Base-by-base conservation (phyloP, 2,113 vertebrate species). In the Eubucco bourcierii region DNA sequence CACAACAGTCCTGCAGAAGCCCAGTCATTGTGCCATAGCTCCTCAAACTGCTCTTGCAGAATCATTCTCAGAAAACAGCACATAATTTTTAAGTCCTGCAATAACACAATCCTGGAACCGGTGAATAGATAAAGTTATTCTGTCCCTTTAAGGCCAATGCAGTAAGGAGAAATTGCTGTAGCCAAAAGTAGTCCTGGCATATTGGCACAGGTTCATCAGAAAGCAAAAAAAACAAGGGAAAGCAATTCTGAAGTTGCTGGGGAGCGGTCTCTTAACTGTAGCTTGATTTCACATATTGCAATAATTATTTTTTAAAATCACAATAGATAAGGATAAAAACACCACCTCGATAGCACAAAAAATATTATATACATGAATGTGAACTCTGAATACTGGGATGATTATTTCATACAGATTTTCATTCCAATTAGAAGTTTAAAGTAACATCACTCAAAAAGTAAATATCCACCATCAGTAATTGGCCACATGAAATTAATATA, bases 401-500 rank as follows among this genome's bases (percentile, higher is more conserved):
- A 90, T 58, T 2, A 63, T 34, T 65, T 87, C 77, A 88, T n/a
- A 58, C 53, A 70, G 23, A 27, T 46, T 88, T 88, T 84, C 9
- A 66, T 44, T 59, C 4, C 17, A n/a, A 56, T 46, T 59, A 77
- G n/a, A 76, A 66, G 47, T 47, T 78, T 19, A 77, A 12, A 67
- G 37, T 37, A 72, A 61, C 11, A 44, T 31, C 37, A 80, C 47
- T 29, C 53, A 88, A 63, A 60, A 75, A 12, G 0, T 15, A 75
- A 78, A 15, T 59, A 80, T 77, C 44, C 47, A 63, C 31, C 63
- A 86, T 64, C 47, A 84, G 77, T 47, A 85, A 88, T 80, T 67
- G 39, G 60, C 18, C 66, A 85, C 47, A 82, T 76, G 9, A 88
- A 90, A 94, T 83, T 9, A 81, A 78, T 67, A 61, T 24, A 66